Evolutionary conservation across 2,888 invertebrate genomes (phyloP), one percentile per base, ranked within the genome.

Genomic region (Brachylomia viminalis): DNA sequence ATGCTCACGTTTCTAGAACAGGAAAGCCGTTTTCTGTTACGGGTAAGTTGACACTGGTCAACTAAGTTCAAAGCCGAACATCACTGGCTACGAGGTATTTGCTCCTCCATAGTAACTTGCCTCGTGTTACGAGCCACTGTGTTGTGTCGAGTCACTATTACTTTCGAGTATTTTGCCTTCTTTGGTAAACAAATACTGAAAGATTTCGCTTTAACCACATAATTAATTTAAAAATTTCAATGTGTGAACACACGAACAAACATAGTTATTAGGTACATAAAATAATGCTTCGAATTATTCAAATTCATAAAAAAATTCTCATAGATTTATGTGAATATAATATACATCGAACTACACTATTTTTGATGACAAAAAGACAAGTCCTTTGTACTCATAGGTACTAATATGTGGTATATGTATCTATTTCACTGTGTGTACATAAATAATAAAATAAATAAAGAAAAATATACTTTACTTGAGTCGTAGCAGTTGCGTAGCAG

Each of bases 91-190:
- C 15, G 5, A 76, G 23, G 45, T 38, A 67, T 65, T 42, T 30
- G n/a, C 20, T 72, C 42, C 23, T 59, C 52, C 0, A 42, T 11
- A 33, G 30, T 64, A 58, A 68, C 58, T 42, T 38, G 45, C 11
- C 54, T 45, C 58, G 38, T 30, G 54, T 49, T 7, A 49, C 30
- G 15, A 71, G 47, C 30, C 42, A 23, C n/a, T 23, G 33, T 58
- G 4, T 72, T 79, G 56, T 79, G 56, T 52, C 33, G 23, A 64
- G 49, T 58, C 33, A 79, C 49, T 52, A 23, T 72, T 78, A 64
- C 54, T 49, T 13, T 47, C 27, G 6, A 20, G 27, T 38, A 58
- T 49, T 70, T 54, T 62, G 77, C 6, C n/a, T 62, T 71, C 42
- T 6, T 15, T 33, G 27, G 3, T 52, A 45, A 42, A 58, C n/a